Base-by-base conservation (phyloP, 2,113 vertebrate genomes). In the Chunga burmeisteri region DNA sequence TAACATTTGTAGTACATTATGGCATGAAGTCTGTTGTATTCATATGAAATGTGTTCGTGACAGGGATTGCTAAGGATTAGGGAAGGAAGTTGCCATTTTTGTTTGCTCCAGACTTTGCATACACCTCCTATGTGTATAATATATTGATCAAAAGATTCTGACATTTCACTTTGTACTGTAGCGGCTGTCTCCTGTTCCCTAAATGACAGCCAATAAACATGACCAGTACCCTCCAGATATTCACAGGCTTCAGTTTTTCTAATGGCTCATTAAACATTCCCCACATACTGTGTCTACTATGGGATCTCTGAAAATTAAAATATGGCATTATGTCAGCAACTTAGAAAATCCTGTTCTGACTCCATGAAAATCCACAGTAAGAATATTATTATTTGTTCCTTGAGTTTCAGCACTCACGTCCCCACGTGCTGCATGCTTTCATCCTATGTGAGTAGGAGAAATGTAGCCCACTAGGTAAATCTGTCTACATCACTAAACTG, bases 371-470 rank as follows among this genome's bases (percentile, higher is more conserved):
- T 58, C 8, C 20, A 22, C 13, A 56, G 13, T 49, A 73, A 68
- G 27, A 74, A 38, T n/a, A 55, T 18, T 30, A 22, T 4, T 77
- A 3, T 74, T 87, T 75, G 4, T 40, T 87, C 11, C 25, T 32
- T 22, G 11, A 73, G 14, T 63, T 95, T 82, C 52, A 91, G 15
- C 27, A 81, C 46, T 81, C 13, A 49, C 3, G 5, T 81, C 8
- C 42, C 0, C 2, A 56, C 0, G 1, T 9, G 3, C 32, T 59
- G 9, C 0, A 0, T 70, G 36, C 38, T 38, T 90, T 72, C 27
- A 36, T 36, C 21, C 40, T 65, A 11, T 16, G 32, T 7, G 16
- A 61, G 15, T 6, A 27, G n/a, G 26, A 75, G 47, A 79, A 75
- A 82, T 16, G 13, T 29, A 65, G 18, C 22, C 17, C 20, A n/a